A percentile compares a stretch with the other conserved stretches of the same genome.
phyloP scores from a whole-genome alignment of 2,113 vertebrate species.

The Megaleporinus macrocephalus region DNA sequence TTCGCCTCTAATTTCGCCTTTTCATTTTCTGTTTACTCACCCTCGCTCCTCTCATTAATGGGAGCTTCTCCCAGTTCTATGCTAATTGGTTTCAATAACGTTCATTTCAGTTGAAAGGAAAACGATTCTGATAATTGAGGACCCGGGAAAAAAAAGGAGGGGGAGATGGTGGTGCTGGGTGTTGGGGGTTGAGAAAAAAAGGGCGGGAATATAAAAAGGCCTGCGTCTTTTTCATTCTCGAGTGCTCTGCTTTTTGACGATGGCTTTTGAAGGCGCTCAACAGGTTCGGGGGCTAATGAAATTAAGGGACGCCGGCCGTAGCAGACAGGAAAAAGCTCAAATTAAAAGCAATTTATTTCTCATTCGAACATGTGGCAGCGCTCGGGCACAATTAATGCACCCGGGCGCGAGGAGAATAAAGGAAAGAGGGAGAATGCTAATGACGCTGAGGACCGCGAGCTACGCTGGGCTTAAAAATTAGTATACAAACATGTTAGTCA shows the following conservation, averaged over 20 bases:
- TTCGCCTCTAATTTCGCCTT: conserved; percentile 99
- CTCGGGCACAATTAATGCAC: conserved; percentile 91
- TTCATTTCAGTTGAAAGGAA: conserved; percentile 99
- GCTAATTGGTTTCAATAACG: conserved; percentile 99
- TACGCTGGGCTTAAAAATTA: too few species aligned
- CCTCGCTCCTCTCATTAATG: conserved; percentile 99
- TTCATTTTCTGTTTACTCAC: conserved; percentile 99
- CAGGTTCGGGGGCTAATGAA: conserved; percentile 97
- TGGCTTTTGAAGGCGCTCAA: conserved; percentile 91
- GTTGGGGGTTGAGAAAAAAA: conserved; percentile 33
- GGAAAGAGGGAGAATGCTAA: conserved; percentile 60
- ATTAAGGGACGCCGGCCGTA: conserved; percentile 93
- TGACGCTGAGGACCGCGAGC: background rate
- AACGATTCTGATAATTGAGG: conserved; percentile 97
- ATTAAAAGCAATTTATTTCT: conserved; percentile 99
- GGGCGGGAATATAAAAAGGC: background rate
- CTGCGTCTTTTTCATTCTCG: conserved; percentile 92
- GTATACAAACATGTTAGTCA: too few species aligned
- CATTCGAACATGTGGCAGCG: conserved; percentile 94
- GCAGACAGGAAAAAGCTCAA: conserved; percentile 84
- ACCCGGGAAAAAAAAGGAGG: conserved; percentile 77
- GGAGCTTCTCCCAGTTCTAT: conserved; percentile 98
- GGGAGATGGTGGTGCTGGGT: conserved; percentile 62
- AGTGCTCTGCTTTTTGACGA: conserved; percentile 89
- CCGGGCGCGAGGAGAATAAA: conserved; percentile 62